Percentiles rank a stretch among this genome's conserved stretches.
Evolutionary conservation across 2,797 vertebrate species (phyloP).

Genomic region (Dendrocincla fuliginosa): DNA sequence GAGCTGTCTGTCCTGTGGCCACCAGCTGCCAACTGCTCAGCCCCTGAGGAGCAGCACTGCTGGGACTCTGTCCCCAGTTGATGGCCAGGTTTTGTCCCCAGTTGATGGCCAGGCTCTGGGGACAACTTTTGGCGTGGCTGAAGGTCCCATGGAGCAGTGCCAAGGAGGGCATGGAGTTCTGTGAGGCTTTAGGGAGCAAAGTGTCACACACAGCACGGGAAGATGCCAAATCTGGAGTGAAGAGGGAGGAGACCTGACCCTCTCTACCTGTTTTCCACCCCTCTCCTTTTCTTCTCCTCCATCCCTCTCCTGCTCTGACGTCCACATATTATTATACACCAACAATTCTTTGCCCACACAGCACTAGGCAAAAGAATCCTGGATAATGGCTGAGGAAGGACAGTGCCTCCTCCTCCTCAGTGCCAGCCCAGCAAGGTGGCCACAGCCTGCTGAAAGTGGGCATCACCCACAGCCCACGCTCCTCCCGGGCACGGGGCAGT

Average conservation of each 20-base stretch:
- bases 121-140: rapidly evolving
- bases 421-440: neutral
- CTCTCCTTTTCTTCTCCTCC: neutral
- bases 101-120: neutral
- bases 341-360: neutral
- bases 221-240: neutral
- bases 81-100: too few species aligned
- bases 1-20: neutral
- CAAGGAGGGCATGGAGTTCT: neutral
- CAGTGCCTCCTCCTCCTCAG: neutral
- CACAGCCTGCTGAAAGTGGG: neutral
- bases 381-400: neutral
- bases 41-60: rapidly evolving
- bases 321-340: neutral
- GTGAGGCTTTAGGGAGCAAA: neutral
- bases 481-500: neutral
- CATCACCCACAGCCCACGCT: neutral
- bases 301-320: neutral
- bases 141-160: rapidly evolving
- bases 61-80: neutral
- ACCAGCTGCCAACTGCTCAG: too few species aligned
- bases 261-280: neutral
- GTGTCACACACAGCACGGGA: rapidly evolving
- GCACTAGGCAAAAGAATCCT: neutral
- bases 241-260: neutral